Conservation (phyloP, 2,888 invertebrate species). For the Pseudococcus jackbeardsleyi region DNA sequence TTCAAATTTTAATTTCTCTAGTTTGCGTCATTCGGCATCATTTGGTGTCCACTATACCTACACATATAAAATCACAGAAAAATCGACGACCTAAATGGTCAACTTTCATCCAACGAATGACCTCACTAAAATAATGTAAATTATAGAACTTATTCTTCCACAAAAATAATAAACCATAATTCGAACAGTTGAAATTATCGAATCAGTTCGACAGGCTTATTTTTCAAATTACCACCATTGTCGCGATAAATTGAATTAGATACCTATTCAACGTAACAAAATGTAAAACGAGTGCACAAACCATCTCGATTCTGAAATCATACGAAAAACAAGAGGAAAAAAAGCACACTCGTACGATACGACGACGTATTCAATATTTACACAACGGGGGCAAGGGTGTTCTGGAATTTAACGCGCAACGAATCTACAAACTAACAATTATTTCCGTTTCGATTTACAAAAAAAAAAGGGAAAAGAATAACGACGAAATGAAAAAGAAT, state of each 20-base stretch:
- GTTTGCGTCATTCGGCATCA: too few species aligned
- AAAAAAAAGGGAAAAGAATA: not conserved
- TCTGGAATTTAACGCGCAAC: not conserved
- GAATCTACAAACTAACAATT: slow-evolving; percentile 10
- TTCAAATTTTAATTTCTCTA: too few species aligned
- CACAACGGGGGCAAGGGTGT: not conserved
- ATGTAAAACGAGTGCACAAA: not conserved
- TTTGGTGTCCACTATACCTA: too few species aligned
- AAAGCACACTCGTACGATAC: not conserved
- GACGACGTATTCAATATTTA: not conserved
- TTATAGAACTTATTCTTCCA: too few species aligned
- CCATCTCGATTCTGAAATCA: not conserved
- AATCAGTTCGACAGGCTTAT: not conserved
- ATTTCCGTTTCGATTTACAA: not conserved
- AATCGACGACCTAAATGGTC: too few species aligned
- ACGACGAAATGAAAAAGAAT: not conserved
- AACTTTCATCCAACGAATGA: too few species aligned
- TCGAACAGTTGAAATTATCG: not conserved
- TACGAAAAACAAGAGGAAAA: not conserved
- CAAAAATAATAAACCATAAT: not conserved
- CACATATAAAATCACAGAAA: too few species aligned
- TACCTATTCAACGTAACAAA: not conserved
- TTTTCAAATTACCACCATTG: not conserved
- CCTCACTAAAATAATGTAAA: too few species aligned
- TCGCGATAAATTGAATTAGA: not conserved